Conservation (phyloP, 2,888 invertebrate species). For the Entomobrya multifasciata region DNA sequence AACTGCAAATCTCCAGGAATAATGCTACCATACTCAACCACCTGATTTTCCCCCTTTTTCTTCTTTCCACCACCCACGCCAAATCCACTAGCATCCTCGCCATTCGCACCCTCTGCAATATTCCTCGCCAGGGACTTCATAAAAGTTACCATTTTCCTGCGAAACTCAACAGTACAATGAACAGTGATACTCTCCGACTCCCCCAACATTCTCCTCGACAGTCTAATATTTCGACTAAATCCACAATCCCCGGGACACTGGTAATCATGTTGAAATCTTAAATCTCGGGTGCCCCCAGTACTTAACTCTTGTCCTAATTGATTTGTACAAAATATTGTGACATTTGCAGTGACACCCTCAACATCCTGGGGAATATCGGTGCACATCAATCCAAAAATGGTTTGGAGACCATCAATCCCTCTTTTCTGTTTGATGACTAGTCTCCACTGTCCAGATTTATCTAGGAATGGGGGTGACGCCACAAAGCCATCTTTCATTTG, state of each 20-base stretch:
- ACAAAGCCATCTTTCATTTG: slow-evolving; percentile 69
- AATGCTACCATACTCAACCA: slow-evolving; percentile 46
- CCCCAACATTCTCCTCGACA: slow-evolving; percentile 44
- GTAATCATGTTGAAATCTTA: slow-evolving; percentile 59
- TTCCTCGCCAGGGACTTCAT: slow-evolving; percentile 18
- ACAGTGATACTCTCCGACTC: slow-evolving; percentile 48
- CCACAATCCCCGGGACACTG: slow-evolving; percentile 61
- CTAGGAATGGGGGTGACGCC: slow-evolving; percentile 63
- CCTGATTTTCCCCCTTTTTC: slow-evolving; percentile 45
- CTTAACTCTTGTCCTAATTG: slow-evolving; percentile 54
- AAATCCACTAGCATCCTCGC: not conserved
- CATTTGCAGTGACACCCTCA: slow-evolving; percentile 50
- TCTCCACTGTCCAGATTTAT: slow-evolving; percentile 69
- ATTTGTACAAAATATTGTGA: slow-evolving; percentile 64
- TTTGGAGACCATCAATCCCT: slow-evolving; percentile 67
- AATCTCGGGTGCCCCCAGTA: slow-evolving; percentile 46
- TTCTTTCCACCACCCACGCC: not conserved
- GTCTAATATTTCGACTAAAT: slow-evolving; percentile 43
- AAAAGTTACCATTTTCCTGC: slow-evolving; percentile 28
- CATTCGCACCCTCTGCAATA: not conserved
- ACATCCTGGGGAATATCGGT: slow-evolving; percentile 57
- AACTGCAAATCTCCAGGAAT: slow-evolving; percentile 50
- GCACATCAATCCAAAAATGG: slow-evolving; percentile 64
- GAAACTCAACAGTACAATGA: slow-evolving; percentile 66
- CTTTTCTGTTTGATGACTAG: slow-evolving; percentile 61